Evolutionary conservation across 2,113 vertebrate species (phyloP), one percentile per base, ranked within the genome.

Genomic region (Salminus brasiliensis): DNA sequence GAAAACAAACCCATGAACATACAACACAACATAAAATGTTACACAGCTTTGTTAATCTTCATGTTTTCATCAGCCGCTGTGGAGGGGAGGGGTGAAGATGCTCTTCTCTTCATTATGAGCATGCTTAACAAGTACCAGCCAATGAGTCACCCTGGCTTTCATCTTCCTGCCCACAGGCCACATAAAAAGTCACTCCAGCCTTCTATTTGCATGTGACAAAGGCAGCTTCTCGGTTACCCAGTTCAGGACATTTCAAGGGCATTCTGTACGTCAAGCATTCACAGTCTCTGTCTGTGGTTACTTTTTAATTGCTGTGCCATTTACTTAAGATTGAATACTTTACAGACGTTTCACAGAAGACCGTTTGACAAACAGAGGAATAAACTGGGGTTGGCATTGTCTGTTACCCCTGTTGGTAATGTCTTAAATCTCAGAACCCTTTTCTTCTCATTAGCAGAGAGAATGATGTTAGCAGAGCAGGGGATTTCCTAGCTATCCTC

Each of bases 401-500:
- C n/a, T 8, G 30, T 71, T 18, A 21, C 21, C 43, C 13, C 45
- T 21, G 0, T 55, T 2, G 65, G 59, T 65, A 41, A 39, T 25
- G 43, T 43, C 43, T 30, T 29, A 0, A 4, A 5, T 0, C 34
- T 66, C 18, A 39, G 62, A 18, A 66, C 2, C 2, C 5, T 72
- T 72, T 72, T 43, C 34, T 36, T 55, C 77, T 63, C 25, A 79
- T 79, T 79, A 53, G 25, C 74, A 45, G 23, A 29, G 29, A 15
- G 60, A 32, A 36, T 36, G 1, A 30, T 52, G 73, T 25, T 80
- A 53, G 52, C n/a, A 75, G 70, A 62, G 9, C 7, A 18, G 71
- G 81, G 43, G 81, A 59, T 80, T 83, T 80, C 73, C 52, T 68
- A 68, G 49, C 41, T 32, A 49, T 83, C 59, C 69, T 71, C 78